A percentile compares a stretch with the other conserved stretches of the same genome.
Evolutionary conservation across 1,140 invertebrate genomes (phyloP).

Genomic region (Lycorma delicatula): DNA sequence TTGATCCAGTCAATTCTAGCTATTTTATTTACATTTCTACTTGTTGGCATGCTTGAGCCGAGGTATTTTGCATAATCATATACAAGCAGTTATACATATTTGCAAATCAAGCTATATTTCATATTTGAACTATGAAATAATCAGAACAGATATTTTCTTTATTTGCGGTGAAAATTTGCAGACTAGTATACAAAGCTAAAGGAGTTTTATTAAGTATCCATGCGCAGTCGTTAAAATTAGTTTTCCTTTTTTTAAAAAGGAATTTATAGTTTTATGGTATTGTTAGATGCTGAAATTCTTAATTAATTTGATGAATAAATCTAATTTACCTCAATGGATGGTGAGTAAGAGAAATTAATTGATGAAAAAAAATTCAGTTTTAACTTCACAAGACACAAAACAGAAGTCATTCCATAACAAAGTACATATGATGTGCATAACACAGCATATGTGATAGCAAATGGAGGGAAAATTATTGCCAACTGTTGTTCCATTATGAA

Average conservation of each 20-base stretch:
- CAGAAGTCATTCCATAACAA: neutral
- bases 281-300: neutral
- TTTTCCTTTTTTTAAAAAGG: neutral
- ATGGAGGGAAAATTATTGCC: neutral
- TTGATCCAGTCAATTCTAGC: slow-evolving; percentile 36
- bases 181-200: slow-evolving; percentile 2
- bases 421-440: no score
- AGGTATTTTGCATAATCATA: slow-evolving; percentile 27
- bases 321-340: neutral
- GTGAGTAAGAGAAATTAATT: neutral
- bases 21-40: slow-evolving; percentile 30
- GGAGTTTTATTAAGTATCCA: neutral
- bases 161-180: slow-evolving; percentile 11
- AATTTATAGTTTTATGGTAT: neutral
- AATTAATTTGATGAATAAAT: neutral
- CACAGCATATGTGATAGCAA: no score
- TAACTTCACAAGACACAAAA: neutral
- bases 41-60: slow-evolving; percentile 25
- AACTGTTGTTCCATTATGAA: neutral
- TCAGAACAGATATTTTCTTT: slow-evolving; percentile 22
- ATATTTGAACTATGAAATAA: slow-evolving; percentile 25
- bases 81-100: slow-evolving; percentile 19
- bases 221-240: neutral
- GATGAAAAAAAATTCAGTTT: neutral
- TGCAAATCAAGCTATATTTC: slow-evolving; percentile 27